Evolutionary conservation across 2,797 vertebrate genomes (phyloP), one percentile per base, ranked within the genome.

Genomic region (Poecilia gillii): DNA sequence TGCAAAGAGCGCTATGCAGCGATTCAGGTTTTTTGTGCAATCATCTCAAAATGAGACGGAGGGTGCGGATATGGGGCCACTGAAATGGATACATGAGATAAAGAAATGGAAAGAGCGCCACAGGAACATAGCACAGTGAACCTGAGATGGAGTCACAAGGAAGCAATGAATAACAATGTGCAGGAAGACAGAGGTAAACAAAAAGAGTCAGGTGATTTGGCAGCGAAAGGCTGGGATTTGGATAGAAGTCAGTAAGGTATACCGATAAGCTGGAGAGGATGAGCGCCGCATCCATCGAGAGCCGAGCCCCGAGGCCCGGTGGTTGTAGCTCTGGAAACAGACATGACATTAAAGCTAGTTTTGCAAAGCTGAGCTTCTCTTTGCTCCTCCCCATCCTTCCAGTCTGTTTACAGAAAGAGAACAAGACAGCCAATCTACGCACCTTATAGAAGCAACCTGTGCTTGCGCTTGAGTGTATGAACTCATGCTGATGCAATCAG

Each of bases 141-240:
- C 39, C 64, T 46, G 81, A 80, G 72, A 82, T 72, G 73, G 77
- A 89, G 78, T 84, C 0, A 36, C 53, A 12, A 25, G 53, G 77
- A 78, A 78, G 89, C 75, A 87, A 91, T 92, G 91, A 93, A 93
- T 92, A 91, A 88, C 84, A 92, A 93, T 90, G 83, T 83, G 82
- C 41, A 80, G 79, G 73, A 81, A 91, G 87, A 91, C 81, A 85
- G 84, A 90, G 81, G 80, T 78, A 36, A 81, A 79, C 72, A 76
- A 59, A 84, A 82, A 84, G 83, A 90, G 86, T 81, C 80, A 79
- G 85, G 81, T 83, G 89, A 92, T 89, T 90, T 87, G 72, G 68
- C 82, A 81, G 78, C 79, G 78, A 88, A 87, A 87, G 59, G 77
- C 68, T 23, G 77, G 83, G 85, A 86, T 92, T 88, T 87, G 86